phyloP scores from a whole-genome alignment of 2,888 invertebrate genomes.

The Melanostoma scalare region DNA sequence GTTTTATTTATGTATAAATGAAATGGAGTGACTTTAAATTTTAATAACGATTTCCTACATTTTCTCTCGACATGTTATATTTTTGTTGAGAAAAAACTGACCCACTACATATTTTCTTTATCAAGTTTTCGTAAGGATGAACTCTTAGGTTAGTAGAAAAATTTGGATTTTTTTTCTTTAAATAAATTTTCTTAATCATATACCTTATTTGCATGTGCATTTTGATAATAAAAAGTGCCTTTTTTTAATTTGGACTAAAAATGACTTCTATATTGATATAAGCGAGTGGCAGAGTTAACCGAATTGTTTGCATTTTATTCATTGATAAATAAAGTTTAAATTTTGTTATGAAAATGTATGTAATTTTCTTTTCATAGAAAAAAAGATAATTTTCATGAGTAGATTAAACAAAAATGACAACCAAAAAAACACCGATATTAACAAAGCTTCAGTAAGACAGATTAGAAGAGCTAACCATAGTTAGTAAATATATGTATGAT shows the following conservation, averaged over 20 bases:
- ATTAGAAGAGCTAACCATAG: slow-evolving; percentile 34
- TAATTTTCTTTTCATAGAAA: slow-evolving; percentile 8
- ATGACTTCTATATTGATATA: slow-evolving; percentile 66
- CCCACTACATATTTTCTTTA: too few relatives aligned
- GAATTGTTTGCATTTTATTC: slow-evolving; percentile 39
- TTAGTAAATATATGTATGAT: slow-evolving; percentile 39
- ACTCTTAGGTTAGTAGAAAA: not conserved
- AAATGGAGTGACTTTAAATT: too few relatives aligned
- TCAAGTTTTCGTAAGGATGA: too few relatives aligned
- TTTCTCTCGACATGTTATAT: too few relatives aligned
- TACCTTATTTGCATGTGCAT: slow-evolving; percentile 41
- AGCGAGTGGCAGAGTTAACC: not conserved
- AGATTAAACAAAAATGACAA: slow-evolving; percentile 18
- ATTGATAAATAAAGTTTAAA: slow-evolving; percentile 35
- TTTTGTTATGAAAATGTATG: slow-evolving; percentile 17
- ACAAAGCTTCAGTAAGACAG: slow-evolving; percentile 48
- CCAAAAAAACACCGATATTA: slow-evolving; percentile 61
- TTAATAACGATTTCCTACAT: too few relatives aligned
- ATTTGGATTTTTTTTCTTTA: not conserved
- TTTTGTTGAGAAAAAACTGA: too few relatives aligned
- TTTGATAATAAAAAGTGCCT: slow-evolving; percentile 33
- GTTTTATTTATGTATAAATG: too few relatives aligned
- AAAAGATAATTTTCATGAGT: not conserved
- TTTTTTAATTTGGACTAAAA: slow-evolving; percentile 69
- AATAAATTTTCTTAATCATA: not conserved